These are phyloP conservation scores for Apostichopus leukothele DNA, from an alignment of 53 echinoderm and acorn worm species.

Conservation along the genomic window DNA sequence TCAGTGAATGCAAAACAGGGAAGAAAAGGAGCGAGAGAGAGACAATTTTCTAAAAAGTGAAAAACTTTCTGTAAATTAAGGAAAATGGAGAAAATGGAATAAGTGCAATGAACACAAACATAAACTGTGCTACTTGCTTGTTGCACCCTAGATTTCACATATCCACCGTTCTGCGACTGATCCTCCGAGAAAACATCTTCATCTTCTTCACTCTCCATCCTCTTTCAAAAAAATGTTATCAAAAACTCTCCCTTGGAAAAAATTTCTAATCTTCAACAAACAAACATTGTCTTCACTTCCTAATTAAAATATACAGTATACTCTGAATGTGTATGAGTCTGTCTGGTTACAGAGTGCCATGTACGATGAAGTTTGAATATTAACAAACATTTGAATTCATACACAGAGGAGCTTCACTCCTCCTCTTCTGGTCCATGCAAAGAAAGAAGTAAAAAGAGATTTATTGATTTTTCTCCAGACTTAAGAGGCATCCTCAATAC, in stretches of 20 bases:
- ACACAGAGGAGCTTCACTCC: neutral
- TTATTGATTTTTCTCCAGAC: conserved; percentile 37
- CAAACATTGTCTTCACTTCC: too few relatives aligned
- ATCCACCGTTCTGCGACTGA: conserved; percentile 22
- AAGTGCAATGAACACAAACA: neutral
- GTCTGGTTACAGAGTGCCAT: too few relatives aligned
- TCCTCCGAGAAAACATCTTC: conserved; percentile 52
- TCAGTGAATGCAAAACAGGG: too few relatives aligned
- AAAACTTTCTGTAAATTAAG: neutral
- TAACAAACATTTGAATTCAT: neutral
- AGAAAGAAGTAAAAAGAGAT: neutral
- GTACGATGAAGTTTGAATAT: neutral
- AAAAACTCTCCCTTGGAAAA: conserved; percentile 8
- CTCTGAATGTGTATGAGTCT: too few relatives aligned
- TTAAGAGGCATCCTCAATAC: conserved; percentile 17
- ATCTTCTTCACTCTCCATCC: conserved; percentile 50
- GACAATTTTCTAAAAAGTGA: neutral
- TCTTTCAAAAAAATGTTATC: neutral
- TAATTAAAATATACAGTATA: too few relatives aligned
- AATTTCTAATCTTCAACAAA: conserved; percentile 9
- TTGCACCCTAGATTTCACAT: conserved; percentile 63
- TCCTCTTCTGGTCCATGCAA: neutral
- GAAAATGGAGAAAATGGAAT: neutral
- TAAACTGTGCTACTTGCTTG: conserved; percentile 69
- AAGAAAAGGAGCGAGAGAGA: neutral